Evolutionary conservation across 2,888 invertebrate species (phyloP).

Genomic region (Drosophila birchii): DNA sequence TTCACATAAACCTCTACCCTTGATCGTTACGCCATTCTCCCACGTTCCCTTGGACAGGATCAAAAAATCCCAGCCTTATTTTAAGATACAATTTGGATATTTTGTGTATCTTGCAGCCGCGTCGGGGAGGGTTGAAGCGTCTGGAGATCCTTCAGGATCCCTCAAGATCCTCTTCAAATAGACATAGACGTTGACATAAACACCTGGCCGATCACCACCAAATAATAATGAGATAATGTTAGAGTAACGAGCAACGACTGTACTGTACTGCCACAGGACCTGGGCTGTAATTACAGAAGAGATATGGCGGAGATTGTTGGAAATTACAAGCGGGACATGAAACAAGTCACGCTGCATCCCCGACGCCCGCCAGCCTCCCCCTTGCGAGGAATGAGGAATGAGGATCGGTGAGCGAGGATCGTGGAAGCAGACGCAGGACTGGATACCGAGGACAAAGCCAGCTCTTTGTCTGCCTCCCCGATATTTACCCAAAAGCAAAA

Average conservation of each 20-base stretch:
- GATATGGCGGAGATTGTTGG: slow-evolving; percentile 35
- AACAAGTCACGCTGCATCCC: slow-evolving; percentile 19
- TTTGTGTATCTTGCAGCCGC: slow-evolving; percentile 41
- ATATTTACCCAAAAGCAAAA: slow-evolving; percentile 17
- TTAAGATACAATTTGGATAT: slow-evolving; percentile 63
- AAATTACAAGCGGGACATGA: slow-evolving; percentile 52
- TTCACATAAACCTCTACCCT: slow-evolving; percentile 22
- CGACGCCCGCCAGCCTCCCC: too few species aligned
- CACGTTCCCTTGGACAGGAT: slow-evolving; percentile 65
- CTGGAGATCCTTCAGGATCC: slow-evolving; percentile 26
- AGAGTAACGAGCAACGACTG: slow-evolving; percentile 26
- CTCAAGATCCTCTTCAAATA: slow-evolving; percentile 49
- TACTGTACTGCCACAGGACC: slow-evolving; percentile 35
- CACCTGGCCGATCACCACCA: slow-evolving; percentile 67
- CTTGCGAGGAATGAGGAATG: not conserved
- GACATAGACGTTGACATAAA: slow-evolving; percentile 64
- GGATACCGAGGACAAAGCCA: slow-evolving; percentile 30
- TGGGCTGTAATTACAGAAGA: slow-evolving; percentile 53
- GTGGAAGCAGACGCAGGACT: not conserved
- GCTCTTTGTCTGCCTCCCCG: slow-evolving; percentile 36
- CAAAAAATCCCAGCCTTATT: slow-evolving; percentile 42
- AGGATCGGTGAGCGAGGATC: not conserved
- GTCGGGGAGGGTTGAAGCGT: slow-evolving; percentile 22
- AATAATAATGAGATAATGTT: slow-evolving; percentile 58
- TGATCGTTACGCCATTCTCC: slow-evolving; percentile 54